Conservation (phyloP, 2,113 vertebrate species). For the Empidonax alnorum region DNA sequence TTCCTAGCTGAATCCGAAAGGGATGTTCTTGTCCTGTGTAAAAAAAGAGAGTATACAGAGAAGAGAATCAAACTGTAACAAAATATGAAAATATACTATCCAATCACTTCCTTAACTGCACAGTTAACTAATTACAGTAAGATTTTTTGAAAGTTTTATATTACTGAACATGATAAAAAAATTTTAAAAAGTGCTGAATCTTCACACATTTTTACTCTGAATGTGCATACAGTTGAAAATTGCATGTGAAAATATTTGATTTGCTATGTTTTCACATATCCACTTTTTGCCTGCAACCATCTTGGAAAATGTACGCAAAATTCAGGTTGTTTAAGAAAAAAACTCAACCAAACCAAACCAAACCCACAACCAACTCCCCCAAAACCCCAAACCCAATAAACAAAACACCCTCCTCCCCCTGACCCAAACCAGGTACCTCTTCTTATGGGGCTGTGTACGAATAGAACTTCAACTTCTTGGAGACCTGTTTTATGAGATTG, state of each 20-base stretch:
- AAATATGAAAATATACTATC: neutral
- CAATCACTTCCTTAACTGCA: neutral
- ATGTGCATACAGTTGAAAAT: neutral
- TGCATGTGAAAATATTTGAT: neutral
- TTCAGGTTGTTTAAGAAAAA: neutral
- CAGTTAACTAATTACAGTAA: neutral
- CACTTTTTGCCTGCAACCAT: neutral
- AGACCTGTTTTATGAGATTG: neutral
- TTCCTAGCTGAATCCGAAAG: neutral
- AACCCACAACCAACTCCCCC: neutral
- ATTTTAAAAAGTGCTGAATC: neutral
- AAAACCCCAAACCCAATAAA: neutral
- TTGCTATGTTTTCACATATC: neutral
- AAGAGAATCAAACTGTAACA: neutral
- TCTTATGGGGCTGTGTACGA: neutral
- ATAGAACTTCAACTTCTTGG: neutral
- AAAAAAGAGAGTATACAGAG: neutral
- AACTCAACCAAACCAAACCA: neutral
- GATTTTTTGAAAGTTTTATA: neutral
- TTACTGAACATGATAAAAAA: neutral
- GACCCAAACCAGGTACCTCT: neutral
- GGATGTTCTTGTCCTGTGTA: neutral
- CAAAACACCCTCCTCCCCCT: neutral
- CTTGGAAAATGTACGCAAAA: neutral
- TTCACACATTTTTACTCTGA: neutral